Percentiles rank a stretch among this genome's conserved stretches.
Evolutionary conservation across 2,113 vertebrate species (phyloP).

Genomic region (Pituophis catenifer): DNA sequence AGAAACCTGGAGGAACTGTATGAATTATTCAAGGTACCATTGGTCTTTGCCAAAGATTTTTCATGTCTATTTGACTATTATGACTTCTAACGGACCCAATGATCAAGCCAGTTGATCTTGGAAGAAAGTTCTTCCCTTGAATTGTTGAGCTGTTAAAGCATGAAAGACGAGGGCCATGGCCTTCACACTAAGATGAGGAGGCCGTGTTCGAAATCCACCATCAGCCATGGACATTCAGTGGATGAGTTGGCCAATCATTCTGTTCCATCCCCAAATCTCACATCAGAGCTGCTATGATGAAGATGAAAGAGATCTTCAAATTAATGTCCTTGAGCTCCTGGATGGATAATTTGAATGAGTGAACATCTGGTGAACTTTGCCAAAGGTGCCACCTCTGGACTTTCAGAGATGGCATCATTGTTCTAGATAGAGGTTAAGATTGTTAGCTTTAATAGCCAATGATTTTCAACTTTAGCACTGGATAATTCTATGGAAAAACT

Average conservation of each 20-base stretch:
- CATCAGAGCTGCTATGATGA: background rate
- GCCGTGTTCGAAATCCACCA: background rate
- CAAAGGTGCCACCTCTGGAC: background rate
- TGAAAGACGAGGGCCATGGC: background rate
- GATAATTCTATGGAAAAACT: background rate
- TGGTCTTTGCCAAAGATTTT: background rate
- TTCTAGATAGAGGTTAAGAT: background rate
- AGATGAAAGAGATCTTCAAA: background rate
- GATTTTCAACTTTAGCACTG: conserved; percentile 15
- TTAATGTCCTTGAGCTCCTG: background rate
- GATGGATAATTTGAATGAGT: background rate
- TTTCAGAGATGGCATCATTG: background rate
- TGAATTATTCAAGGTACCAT: conserved; percentile 90
- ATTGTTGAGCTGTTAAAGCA: background rate
- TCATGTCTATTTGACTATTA: background rate
- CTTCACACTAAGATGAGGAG: background rate
- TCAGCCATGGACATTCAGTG: background rate
- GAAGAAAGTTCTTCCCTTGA: background rate
- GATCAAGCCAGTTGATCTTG: background rate
- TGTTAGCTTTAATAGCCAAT: background rate
- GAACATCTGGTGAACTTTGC: background rate
- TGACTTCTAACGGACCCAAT: too few species aligned
- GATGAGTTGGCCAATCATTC: background rate
- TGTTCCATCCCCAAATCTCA: background rate
- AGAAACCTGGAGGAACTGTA: conserved; percentile 89